phyloP scores from a whole-genome alignment of 2,113 vertebrate genomes.

The Cottus gobio region DNA sequence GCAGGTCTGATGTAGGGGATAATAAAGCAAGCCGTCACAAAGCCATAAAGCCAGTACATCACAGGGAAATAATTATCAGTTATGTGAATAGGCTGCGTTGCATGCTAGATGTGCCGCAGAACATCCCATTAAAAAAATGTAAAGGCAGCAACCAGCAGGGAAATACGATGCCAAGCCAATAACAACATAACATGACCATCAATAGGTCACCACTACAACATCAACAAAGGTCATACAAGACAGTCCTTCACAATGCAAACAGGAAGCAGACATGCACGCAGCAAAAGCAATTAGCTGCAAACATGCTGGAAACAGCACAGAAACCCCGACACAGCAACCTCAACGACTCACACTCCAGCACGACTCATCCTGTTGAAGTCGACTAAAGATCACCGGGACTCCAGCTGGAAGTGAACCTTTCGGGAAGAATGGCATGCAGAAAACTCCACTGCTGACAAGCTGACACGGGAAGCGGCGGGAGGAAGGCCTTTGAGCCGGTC shows the following conservation, averaged over 20 bases:
- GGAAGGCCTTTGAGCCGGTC: background rate
- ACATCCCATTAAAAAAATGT: too few species aligned
- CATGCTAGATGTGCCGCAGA: too few species aligned
- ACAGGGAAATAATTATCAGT: background rate
- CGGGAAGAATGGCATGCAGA: background rate
- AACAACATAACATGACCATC: background rate
- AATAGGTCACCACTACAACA: background rate
- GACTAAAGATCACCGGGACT: background rate
- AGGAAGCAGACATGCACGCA: background rate
- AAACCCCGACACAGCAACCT: background rate
- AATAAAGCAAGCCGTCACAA: slow-evolving; percentile 27
- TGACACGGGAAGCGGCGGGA: background rate
- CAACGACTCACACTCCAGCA: background rate
- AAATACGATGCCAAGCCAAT: background rate
- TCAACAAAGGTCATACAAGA: background rate
- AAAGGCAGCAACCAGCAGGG: background rate
- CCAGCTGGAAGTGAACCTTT: background rate
- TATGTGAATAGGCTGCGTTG: background rate
- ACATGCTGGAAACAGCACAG: background rate
- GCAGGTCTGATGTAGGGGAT: slow-evolving; percentile 19
- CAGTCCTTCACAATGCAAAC: background rate
- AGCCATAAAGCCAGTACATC: background rate
- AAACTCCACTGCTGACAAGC: background rate
- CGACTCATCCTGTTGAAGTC: background rate
- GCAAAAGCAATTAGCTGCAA: background rate